Evolutionary conservation across 2,797 vertebrate genomes (phyloP), one percentile per base, ranked within the genome.

Genomic region (Falco columbarius): DNA sequence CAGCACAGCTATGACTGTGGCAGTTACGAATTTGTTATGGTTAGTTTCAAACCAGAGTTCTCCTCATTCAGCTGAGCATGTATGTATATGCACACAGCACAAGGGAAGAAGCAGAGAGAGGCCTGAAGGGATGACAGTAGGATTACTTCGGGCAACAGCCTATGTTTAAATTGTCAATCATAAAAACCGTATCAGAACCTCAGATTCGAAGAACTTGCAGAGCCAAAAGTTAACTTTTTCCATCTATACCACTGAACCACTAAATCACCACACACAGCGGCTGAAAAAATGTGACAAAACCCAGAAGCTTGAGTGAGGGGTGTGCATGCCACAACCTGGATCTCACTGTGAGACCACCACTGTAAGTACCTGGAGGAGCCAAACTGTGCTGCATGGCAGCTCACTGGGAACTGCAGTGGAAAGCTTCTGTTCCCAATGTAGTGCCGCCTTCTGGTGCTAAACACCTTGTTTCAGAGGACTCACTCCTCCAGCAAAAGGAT

Each of bases 291-390:
- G 11, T 32, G 14, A 56, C 27, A 67, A 87, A 74, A 30, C 27
- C 34, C 44, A 81, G n/a, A 38, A 30, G 44, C 20, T 3, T 1
- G 0, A 51, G 10, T 7, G 55, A 59, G 8, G 10, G 23, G 6
- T 9, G 22, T 56, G 36, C 40, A 23, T 0, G 2, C 18, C 36
- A 6, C 55, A 8, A 30, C 20, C 15, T 22, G 63, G 13, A 54
- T 10, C 32, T 80, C 51, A 11, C 30, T 58, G 36, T 14, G 19
- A 4, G 15, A 62, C 14, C 51, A 70, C 14, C 49, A 21, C 1
- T 46, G 54, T 20, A 66, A 32, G 46, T 23, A 73, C 8, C 23
- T 14, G 19, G 26, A 74, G 40, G 12, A 79, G 6, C 21, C 61
- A 89, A 80, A 63, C n/a, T n/a, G 7, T 40, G 32, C 0, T 36